A percentile compares a stretch with the other conserved stretches of the same genome.
These are phyloP conservation scores for Arothron firmamentum DNA, from an alignment of 2,113 vertebrate species.

Conservation along the genomic window DNA sequence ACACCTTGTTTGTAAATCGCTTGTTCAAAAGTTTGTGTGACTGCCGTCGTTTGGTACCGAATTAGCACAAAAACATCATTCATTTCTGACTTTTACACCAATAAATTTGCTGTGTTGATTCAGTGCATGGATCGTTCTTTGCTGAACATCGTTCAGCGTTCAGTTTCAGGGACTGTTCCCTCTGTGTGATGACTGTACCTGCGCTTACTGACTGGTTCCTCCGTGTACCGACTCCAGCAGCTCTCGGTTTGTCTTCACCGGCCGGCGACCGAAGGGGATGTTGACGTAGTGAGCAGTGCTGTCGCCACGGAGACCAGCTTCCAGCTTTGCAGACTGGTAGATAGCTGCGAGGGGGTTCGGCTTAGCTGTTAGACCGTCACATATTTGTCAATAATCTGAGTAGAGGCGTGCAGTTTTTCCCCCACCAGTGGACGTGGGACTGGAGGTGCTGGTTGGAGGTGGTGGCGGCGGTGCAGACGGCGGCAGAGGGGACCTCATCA, in stretches of 20 bases:
- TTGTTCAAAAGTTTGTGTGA: too few species aligned
- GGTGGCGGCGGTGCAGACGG: slow-evolving; percentile 20
- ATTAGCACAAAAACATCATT: too few species aligned
- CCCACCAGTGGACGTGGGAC: not conserved
- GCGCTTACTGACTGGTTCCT: not conserved
- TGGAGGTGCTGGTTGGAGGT: slow-evolving; percentile 4
- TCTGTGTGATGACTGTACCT: too few species aligned
- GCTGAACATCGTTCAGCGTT: too few species aligned
- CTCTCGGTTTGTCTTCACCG: slow-evolving; percentile 60
- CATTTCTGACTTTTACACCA: too few species aligned
- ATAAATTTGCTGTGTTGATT: not conserved
- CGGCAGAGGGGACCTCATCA: slow-evolving; percentile 14
- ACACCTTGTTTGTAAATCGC: too few species aligned
- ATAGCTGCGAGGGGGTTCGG: not conserved
- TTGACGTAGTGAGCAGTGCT: slow-evolving; percentile 79
- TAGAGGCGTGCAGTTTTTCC: not conserved
- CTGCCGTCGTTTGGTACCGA: too few species aligned
- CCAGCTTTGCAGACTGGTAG: not conserved
- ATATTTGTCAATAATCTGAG: not conserved
- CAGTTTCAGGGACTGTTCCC: too few species aligned
- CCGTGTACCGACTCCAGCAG: too few species aligned
- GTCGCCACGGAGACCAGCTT: slow-evolving; percentile 41
- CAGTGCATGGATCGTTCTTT: not conserved
- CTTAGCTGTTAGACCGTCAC: not conserved
- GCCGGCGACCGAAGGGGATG: slow-evolving; percentile 80